These are phyloP conservation scores for Peribatodes rhomboidaria DNA, from an alignment of 2,888 invertebrate species.

Conservation along the genomic window DNA sequence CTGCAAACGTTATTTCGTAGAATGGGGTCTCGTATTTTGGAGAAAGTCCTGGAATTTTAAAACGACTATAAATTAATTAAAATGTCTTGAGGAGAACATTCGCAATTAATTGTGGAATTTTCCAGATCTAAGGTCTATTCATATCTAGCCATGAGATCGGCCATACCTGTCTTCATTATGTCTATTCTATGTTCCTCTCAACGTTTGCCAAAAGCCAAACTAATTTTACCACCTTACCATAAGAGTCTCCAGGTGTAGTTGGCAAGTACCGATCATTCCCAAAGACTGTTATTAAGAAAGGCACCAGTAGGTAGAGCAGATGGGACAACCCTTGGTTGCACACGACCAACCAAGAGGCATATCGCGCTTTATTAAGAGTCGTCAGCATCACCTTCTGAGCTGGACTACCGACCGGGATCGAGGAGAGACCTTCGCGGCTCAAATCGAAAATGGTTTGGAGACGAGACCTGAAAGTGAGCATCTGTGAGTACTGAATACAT, in stretches of 20 bases:
- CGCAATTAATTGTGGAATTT: no score
- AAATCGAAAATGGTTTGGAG: slow-evolving; percentile 59
- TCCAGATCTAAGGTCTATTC: no score
- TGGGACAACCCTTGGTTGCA: slow-evolving; percentile 61
- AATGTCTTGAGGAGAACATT: no score
- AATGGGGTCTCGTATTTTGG: slow-evolving; percentile 66
- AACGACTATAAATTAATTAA: neutral
- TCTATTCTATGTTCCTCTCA: no score
- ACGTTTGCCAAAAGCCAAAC: neutral
- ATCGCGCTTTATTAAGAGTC: slow-evolving; percentile 56
- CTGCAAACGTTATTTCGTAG: slow-evolving; percentile 61
- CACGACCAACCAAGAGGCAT: slow-evolving; percentile 63
- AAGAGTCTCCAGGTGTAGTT: slow-evolving; percentile 65
- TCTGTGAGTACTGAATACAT: no score
- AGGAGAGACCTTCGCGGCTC: slow-evolving; percentile 58
- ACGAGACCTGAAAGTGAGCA: slow-evolving; percentile 51
- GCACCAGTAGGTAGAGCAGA: slow-evolving; percentile 59
- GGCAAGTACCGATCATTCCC: slow-evolving; percentile 63
- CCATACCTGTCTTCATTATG: no score
- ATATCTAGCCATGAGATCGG: no score
- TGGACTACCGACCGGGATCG: slow-evolving; percentile 52
- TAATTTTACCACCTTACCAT: slow-evolving; percentile 53
- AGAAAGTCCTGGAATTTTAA: slow-evolving; percentile 58
- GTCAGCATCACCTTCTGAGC: slow-evolving; percentile 52
- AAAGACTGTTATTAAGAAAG: slow-evolving; percentile 62